Evolutionary conservation across 2,888 invertebrate species (phyloP).

Genomic region (Drosophila anomelani): DNA sequence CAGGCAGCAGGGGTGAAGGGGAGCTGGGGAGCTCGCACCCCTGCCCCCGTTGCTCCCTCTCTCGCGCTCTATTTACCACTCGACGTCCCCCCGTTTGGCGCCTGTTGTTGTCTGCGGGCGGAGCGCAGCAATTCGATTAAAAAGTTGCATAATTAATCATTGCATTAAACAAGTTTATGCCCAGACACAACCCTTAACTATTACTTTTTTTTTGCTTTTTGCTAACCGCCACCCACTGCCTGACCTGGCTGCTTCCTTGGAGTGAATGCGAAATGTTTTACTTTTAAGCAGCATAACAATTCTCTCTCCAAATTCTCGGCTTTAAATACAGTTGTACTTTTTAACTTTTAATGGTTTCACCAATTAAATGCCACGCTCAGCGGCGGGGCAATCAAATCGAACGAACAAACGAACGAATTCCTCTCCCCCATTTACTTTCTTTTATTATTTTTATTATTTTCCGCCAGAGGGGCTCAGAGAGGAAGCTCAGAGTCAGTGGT

Average conservation of each 20-base stretch:
- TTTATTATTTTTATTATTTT: conserved; percentile 17
- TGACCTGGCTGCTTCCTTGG: neutral
- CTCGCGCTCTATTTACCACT: conserved; percentile 9
- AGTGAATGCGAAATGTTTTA: conserved; percentile 44
- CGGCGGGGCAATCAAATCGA: conserved; percentile 21
- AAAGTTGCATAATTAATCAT: conserved; percentile 70
- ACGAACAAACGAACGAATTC: conserved; percentile 2
- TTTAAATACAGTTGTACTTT: neutral
- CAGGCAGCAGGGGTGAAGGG: neutral
- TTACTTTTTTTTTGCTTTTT: neutral
- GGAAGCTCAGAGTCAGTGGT: conserved; percentile 9
- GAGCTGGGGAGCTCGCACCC: neutral
- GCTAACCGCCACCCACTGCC: conserved; percentile 1
- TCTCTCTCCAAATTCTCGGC: conserved; percentile 1
- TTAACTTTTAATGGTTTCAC: conserved; percentile 25
- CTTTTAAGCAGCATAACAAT: conserved; percentile 46
- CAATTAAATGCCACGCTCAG: conserved; percentile 31
- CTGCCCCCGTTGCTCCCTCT: neutral
- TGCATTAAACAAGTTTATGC: conserved; percentile 63
- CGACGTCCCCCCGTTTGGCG: neutral
- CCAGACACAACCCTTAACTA: conserved; percentile 3
- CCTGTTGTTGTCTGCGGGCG: conserved; percentile 23
- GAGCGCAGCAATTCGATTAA: conserved; percentile 56
- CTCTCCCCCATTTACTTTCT: neutral
- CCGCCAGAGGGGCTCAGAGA: neutral